Conservation (phyloP, 2,113 vertebrate species). For the Seriola dumerili region DNA sequence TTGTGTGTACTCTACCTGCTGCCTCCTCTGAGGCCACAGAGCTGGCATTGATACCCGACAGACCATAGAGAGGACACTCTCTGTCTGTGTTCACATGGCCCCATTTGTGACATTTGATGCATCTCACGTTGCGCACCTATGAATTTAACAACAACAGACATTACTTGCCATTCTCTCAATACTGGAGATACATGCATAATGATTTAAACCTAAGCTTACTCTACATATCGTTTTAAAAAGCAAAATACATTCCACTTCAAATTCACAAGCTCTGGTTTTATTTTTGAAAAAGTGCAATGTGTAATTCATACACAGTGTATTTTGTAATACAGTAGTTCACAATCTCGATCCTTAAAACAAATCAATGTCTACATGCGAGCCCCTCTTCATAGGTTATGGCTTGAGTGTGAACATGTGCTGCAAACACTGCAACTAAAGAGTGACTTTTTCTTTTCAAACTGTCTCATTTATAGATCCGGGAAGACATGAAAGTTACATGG, state of each 20-base stretch:
- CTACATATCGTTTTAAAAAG: background rate
- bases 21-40: constrained; percentile 91
- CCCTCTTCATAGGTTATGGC: background rate
- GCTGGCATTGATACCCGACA: constrained; percentile 99
- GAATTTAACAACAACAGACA: constrained; percentile 25
- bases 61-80: constrained; percentile 97
- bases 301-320: background rate
- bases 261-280: background rate
- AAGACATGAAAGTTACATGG: background rate
- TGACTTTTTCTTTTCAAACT: background rate
- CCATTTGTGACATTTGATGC: constrained; percentile 99
- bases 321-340: background rate
- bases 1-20: constrained; percentile 87
- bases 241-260: background rate
- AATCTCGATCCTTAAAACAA: background rate
- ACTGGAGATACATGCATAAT: background rate
- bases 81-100: constrained; percentile 98
- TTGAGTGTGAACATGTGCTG: background rate
- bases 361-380: background rate
- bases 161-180: constrained; percentile 6
- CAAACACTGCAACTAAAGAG: background rate
- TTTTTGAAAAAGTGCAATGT: background rate
- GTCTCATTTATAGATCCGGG: background rate
- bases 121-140: constrained; percentile 97
- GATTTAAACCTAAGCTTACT: background rate